A percentile compares a stretch with the other conserved stretches of the same genome.
These are phyloP conservation scores for Thomomys bottae DNA, from an alignment of 2,113 vertebrate species.

Conservation along the genomic window DNA sequence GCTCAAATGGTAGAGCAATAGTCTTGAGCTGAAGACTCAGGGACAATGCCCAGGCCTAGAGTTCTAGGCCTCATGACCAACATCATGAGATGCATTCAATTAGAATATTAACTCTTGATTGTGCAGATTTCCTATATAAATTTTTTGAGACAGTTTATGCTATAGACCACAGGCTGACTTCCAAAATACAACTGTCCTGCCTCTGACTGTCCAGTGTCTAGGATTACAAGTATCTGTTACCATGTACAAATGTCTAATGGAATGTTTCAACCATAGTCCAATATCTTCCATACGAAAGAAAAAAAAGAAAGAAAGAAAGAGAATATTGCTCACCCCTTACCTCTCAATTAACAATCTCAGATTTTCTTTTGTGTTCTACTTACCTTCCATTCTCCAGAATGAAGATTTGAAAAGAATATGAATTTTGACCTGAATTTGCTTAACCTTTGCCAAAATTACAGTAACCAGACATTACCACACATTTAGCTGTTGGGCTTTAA, in stretches of 20 bases:
- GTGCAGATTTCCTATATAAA: neutral
- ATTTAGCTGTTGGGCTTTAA: neutral
- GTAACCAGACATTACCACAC: conserved; percentile 36
- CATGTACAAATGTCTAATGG: neutral
- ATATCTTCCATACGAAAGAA: neutral
- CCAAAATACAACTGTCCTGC: too few species aligned
- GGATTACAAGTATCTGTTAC: too few species aligned
- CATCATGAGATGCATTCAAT: neutral
- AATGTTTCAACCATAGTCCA: neutral
- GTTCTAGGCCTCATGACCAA: too few species aligned
- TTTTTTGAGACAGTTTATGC: neutral
- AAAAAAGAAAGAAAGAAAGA: too few species aligned
- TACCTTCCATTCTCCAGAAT: neutral
- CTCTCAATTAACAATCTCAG: neutral
- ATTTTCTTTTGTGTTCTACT: neutral
- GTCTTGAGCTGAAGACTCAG: too few species aligned
- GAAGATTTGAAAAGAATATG: conserved; percentile 31
- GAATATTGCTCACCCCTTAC: neutral
- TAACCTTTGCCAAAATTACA: conserved; percentile 36
- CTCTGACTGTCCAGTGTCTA: too few species aligned
- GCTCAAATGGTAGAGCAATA: too few species aligned
- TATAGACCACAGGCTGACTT: too few species aligned
- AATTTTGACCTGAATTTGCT: conserved; percentile 35
- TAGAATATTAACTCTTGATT: neutral
- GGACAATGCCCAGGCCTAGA: too few species aligned